Conservation (phyloP, 2,797 vertebrate genomes). For the Hephaestus fuliginosus region DNA sequence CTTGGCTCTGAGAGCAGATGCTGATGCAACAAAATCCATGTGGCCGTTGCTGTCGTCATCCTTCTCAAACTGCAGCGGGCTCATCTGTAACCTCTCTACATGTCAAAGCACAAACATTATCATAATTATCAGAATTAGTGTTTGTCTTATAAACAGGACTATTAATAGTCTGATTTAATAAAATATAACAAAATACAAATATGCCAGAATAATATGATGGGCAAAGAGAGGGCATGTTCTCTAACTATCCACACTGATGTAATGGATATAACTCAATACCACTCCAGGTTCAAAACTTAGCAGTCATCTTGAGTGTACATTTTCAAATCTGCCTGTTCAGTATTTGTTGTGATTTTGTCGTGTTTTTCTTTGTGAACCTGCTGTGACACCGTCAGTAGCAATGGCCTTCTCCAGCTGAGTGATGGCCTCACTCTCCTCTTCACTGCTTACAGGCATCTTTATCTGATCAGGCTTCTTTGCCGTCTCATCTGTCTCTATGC, state of each 20-base stretch:
- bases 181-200: no score
- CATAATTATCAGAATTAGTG: not conserved
- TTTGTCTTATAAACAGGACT: not conserved
- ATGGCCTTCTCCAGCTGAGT: constrained; percentile 90
- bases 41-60: constrained; percentile 96
- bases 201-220: not conserved
- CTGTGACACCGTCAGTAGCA: constrained; percentile 82
- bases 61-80: constrained; percentile 93
- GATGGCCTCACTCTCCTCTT: constrained; percentile 95
- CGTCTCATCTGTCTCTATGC: constrained; percentile 95
- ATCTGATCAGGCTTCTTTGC: constrained; percentile 93
- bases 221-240: not conserved
- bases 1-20: constrained; percentile 92
- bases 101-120: not conserved
- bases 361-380: constrained; percentile 81
- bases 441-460: constrained; percentile 91
- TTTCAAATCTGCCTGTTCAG: not conserved
- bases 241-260: not conserved
- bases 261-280: not conserved
- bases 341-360: not conserved
- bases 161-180: no score
- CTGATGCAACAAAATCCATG: constrained; percentile 94
- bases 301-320: not conserved
- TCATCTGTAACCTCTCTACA: constrained; percentile 90
- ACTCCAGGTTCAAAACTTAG: not conserved